Evolutionary conservation across 2,113 vertebrate genomes (phyloP).

Genomic region (Hiodon alosoides): DNA sequence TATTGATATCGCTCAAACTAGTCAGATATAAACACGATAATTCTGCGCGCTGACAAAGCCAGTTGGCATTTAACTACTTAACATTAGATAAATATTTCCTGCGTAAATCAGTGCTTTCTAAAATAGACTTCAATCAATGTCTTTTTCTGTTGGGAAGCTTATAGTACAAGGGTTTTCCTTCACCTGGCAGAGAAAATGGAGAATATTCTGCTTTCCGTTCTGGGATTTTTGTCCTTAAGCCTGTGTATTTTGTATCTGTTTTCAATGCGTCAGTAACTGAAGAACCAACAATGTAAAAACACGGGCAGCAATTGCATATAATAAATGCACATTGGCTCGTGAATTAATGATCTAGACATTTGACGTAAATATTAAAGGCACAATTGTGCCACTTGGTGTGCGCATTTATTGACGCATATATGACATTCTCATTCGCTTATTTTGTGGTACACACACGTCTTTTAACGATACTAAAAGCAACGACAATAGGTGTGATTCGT

Average conservation of each 20-base stretch:
- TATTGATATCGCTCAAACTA: neutral
- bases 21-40: constrained; percentile 6
- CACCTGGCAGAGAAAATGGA: constrained; percentile 4
- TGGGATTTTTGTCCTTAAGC: neutral
- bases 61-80: neutral
- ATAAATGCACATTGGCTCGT: too few species aligned
- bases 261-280: too few species aligned
- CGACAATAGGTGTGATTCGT: too few species aligned
- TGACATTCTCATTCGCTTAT: too few species aligned
- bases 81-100: neutral
- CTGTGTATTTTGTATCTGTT: too few species aligned
- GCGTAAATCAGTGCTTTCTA: constrained; percentile 1
- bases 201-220: constrained; percentile 3
- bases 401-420: too few species aligned
- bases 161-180: neutral
- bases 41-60: neutral
- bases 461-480: too few species aligned
- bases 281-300: too few species aligned
- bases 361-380: too few species aligned
- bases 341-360: too few species aligned
- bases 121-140: constrained; percentile 9
- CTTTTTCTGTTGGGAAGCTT: neutral
- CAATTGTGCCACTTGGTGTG: neutral
- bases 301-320: too few species aligned
- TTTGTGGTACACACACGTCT: too few species aligned